A percentile compares a stretch with the other conserved stretches of the same genome.
These are phyloP conservation scores for Spisula subtruncata DNA, from an alignment of 2,888 invertebrate species.

Conservation along the genomic window DNA sequence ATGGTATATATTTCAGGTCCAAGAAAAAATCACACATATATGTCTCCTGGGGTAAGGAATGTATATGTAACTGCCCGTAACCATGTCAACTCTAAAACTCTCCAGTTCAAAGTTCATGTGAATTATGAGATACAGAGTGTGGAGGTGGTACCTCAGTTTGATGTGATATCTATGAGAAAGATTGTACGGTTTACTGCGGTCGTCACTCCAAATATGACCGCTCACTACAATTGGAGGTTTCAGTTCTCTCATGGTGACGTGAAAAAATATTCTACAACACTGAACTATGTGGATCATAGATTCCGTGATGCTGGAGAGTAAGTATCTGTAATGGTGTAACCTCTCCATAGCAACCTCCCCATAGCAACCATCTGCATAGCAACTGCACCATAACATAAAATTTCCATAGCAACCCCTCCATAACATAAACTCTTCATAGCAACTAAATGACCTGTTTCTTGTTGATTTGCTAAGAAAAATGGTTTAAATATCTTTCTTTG, in stretches of 20 bases:
- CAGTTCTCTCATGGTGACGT: constrained; percentile 39
- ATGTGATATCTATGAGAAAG: constrained; percentile 58
- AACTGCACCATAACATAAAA: too few relatives aligned
- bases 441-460: too few relatives aligned
- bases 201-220: constrained; percentile 49
- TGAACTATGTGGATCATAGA: constrained; percentile 37
- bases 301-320: constrained; percentile 54
- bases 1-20: constrained; percentile 65
- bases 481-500: too few relatives aligned
- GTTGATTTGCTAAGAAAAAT: too few relatives aligned
- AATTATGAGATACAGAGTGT: constrained; percentile 80
- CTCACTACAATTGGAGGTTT: constrained; percentile 60
- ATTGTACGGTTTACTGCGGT: constrained; percentile 62
- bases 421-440: neutral
- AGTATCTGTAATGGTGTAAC: constrained; percentile 10
- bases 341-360: too few relatives aligned
- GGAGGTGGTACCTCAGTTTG: constrained; percentile 55
- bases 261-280: constrained; percentile 1
- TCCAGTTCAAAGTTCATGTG: constrained; percentile 70
- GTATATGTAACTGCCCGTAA: constrained; percentile 84
- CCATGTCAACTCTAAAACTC: constrained; percentile 73
- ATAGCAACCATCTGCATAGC: too few relatives aligned
- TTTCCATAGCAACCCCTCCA: too few relatives aligned
- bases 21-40: constrained; percentile 75
- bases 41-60: constrained; percentile 73